Evolutionary conservation across 2,888 invertebrate genomes (phyloP), one percentile per base, ranked within the genome.

Genomic region (Noctua fimbriata): DNA sequence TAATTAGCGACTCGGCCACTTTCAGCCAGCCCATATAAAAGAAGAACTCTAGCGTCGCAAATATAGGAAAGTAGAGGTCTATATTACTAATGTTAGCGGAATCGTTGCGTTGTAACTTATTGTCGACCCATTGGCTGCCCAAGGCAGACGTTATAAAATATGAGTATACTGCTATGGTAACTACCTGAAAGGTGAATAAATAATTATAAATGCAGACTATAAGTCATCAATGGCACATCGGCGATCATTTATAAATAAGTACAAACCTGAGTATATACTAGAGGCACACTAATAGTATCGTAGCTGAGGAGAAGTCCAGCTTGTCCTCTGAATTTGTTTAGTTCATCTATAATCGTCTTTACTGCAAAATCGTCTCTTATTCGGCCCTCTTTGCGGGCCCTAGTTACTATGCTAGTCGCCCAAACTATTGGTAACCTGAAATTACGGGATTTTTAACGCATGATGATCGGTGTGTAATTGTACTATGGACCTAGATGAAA

Each of bases 331-430:
- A 98, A 99, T 91, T 98, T 98, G 93, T 99, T 99, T 78, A 99
- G 95, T 95, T 99, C 98, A 92, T 99, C 98, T 88, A 99, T 98
- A 75, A 99, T 98, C 9, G 99, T 99, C 93, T 99, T 99, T 0
- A 99, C 98, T 0, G 99, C 99, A 92, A 99, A 99, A 94, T 99
- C 99, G 90, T 99, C 99, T 82, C 98, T 97, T 91, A 99, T 98
- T 89, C 99, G 97, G 28, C 99, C 99, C 94, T 99, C 99, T 92
- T 98, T 99, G n/a, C 99, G 97, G 7, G 99, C 99, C 86, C 99
- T 96, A 0, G 99, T 99, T 81, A 99, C 98, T 89, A 99, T 99
- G 94, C 98, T 98, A 1, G 98, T 98, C 1, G 99, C 99, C 99
- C 99, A 99, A 21, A 99, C 98, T 84, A 99, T 98, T 16, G 99